Evolutionary conservation across 2,797 vertebrate species (phyloP).

Genomic region (Peromyscus aztecus): DNA sequence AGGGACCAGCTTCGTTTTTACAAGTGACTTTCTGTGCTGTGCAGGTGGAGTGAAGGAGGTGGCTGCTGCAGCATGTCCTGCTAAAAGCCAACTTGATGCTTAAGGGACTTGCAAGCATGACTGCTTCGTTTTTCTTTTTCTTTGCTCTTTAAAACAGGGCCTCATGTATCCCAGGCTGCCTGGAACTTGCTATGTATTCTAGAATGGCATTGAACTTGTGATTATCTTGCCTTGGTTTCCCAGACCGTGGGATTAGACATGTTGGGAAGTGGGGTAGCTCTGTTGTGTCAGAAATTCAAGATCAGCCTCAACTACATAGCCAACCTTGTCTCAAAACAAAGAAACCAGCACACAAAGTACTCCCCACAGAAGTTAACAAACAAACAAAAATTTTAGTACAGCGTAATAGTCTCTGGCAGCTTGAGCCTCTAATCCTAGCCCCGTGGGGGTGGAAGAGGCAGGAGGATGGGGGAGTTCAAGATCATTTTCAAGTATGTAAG

Average conservation of each 20-base stretch:
- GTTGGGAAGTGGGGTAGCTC: background rate
- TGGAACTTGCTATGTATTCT: too few species aligned
- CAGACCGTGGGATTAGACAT: background rate
- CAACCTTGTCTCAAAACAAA: background rate
- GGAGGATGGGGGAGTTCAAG: too few species aligned
- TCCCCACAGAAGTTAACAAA: background rate
- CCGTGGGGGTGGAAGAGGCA: background rate
- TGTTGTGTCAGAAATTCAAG: background rate
- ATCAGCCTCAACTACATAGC: background rate
- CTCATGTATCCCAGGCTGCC: background rate
- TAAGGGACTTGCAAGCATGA: slow-evolving; percentile 19
- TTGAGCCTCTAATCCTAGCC: background rate
- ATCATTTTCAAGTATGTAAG: background rate
- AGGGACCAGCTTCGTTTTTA: background rate
- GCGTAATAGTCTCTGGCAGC: background rate
- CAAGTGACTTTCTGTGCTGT: background rate
- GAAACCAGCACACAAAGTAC: background rate
- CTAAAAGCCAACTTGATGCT: slow-evolving; percentile 8
- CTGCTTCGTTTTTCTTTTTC: background rate
- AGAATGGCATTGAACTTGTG: background rate
- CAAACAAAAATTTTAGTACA: background rate
- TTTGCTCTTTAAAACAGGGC: background rate
- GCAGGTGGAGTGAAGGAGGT: background rate
- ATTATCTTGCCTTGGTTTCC: background rate
- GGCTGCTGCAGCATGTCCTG: background rate